Conservation (phyloP, 1,140 invertebrate genomes). For the Lepidostoma basale region DNA sequence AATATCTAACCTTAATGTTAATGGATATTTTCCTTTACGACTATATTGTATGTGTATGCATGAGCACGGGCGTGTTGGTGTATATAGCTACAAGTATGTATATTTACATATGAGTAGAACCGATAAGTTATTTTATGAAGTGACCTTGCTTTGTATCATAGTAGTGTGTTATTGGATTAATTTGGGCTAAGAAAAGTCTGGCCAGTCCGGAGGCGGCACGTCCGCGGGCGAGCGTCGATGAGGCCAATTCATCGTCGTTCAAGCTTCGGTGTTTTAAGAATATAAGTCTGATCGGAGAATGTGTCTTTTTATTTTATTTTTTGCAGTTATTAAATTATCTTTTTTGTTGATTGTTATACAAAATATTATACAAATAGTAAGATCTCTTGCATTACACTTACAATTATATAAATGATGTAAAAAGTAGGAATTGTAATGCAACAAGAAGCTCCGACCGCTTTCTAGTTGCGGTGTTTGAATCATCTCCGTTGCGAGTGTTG, state of each 20-base stretch:
- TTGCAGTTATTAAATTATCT: conserved; percentile 36
- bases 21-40: conserved; percentile 27
- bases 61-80: conserved; percentile 1
- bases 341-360: conserved; percentile 37
- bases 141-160: conserved; percentile 46
- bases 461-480: conserved; percentile 30
- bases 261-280: conserved; percentile 42
- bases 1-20: conserved; percentile 32
- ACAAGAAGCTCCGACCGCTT: conserved; percentile 29
- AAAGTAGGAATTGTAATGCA: conserved; percentile 33
- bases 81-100: conserved; percentile 25
- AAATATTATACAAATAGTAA: conserved; percentile 31
- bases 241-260: conserved; percentile 24
- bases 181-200: conserved; percentile 34
- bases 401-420: conserved; percentile 35
- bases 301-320: conserved; percentile 38
- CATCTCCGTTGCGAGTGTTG: conserved; percentile 25
- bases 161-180: conserved; percentile 44
- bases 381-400: conserved; percentile 27
- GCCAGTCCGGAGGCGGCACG: background rate
- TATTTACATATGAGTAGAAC: conserved; percentile 42
- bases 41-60: conserved; percentile 28
- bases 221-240: background rate
- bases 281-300: conserved; percentile 43
- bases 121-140: conserved; percentile 45